Evolutionary conservation across 2,888 invertebrate species (phyloP).

Genomic region (Himalopsyche tibetana): DNA sequence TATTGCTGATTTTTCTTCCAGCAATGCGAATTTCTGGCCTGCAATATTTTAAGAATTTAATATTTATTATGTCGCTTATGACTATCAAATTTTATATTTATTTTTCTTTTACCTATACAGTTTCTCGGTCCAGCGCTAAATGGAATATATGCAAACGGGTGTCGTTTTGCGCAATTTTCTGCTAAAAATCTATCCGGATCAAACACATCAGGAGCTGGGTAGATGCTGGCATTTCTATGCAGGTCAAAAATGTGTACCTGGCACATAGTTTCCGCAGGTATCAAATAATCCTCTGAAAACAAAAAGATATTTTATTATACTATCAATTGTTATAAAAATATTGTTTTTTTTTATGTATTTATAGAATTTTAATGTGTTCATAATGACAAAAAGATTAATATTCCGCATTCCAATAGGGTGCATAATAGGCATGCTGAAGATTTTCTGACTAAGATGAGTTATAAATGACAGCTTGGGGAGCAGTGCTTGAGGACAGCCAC

Average conservation of each 20-base stretch:
- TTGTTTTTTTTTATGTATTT: no score
- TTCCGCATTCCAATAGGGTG: no score
- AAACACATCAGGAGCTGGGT: slow-evolving; percentile 73
- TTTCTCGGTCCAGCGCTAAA: slow-evolving; percentile 68
- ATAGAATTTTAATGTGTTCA: no score
- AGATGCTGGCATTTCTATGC: slow-evolving; percentile 73
- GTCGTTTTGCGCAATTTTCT: slow-evolving; percentile 69
- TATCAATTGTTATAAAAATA: no score
- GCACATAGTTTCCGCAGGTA: slow-evolving; percentile 67
- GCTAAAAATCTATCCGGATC: slow-evolving; percentile 75
- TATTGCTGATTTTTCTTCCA: slow-evolving; percentile 77
- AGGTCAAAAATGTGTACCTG: slow-evolving; percentile 69
- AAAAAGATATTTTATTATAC: neutral
- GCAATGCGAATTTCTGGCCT: slow-evolving; percentile 79
- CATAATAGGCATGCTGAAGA: no score
- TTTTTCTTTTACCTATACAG: slow-evolving; percentile 68
- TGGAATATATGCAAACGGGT: slow-evolving; percentile 73
- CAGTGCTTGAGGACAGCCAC: no score
- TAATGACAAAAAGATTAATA: no score
- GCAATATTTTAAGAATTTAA: slow-evolving; percentile 65
- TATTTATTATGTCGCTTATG: neutral
- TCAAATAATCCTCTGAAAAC: slow-evolving; percentile 67
- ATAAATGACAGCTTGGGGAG: no score
- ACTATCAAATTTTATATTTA: neutral
- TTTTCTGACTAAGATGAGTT: no score